phyloP scores from a whole-genome alignment of 1,140 invertebrate species.

The Orius laevigatus region DNA sequence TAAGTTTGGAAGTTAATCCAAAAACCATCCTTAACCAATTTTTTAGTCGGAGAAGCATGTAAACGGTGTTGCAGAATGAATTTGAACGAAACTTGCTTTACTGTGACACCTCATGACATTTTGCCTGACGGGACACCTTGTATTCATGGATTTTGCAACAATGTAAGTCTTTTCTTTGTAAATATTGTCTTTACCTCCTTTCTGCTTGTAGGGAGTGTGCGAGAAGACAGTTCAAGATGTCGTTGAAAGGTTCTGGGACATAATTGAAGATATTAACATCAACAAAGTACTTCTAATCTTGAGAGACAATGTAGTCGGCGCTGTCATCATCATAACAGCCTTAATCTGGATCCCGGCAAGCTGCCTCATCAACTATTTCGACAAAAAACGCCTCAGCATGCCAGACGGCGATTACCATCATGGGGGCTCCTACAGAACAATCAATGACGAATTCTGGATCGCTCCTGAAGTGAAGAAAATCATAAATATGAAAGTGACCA shows the following conservation, averaged over 20 bases:
- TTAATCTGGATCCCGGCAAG: constrained; percentile 85
- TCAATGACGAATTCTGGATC: constrained; percentile 2
- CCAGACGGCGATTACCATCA: constrained; percentile 1
- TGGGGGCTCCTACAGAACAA: not conserved
- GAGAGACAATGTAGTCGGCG: constrained; percentile 77
- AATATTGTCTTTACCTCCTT: not conserved
- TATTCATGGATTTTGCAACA: constrained; percentile 89
- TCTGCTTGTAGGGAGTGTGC: constrained; percentile 56
- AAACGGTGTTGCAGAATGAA: constrained; percentile 78
- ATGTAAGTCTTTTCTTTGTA: constrained; percentile 36
- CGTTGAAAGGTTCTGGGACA: constrained; percentile 89
- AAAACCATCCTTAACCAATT: not conserved
- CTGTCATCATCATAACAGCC: constrained; percentile 72
- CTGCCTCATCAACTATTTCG: constrained; percentile 65
- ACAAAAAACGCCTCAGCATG: constrained; percentile 38
- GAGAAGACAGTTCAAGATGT: constrained; percentile 90
- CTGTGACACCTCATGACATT: constrained; percentile 63
- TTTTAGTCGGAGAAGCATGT: constrained; percentile 60
- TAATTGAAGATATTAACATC: constrained; percentile 90
- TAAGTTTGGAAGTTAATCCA: constrained; percentile 28
- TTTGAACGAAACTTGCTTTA: constrained; percentile 79
- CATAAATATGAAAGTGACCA: constrained; percentile 7
- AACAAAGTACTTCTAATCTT: constrained; percentile 77
- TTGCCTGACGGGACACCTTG: constrained; percentile 87
- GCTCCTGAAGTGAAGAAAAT: constrained; percentile 6